Base-by-base conservation (phyloP, 2,113 vertebrate genomes). In the Vanacampus margaritifer region DNA sequence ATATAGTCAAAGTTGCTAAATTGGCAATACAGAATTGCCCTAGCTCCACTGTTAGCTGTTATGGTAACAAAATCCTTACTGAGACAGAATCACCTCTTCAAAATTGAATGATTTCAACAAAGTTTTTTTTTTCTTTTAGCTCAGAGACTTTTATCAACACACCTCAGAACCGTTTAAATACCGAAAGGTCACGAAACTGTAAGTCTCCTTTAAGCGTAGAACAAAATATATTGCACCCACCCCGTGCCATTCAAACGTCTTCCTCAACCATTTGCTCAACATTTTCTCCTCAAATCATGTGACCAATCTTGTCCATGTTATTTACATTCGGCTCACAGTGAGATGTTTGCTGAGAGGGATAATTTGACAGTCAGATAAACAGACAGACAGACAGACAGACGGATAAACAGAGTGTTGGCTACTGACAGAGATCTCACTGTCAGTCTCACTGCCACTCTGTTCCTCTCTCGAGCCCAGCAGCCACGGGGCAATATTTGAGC, bases 331-430 rank as follows among this genome's bases (percentile, higher is more conserved):
- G 70, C 78, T 80, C 78, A 79, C 79, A 73, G 84, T 54, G 85
- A 86, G 79, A 84, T 93, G 88, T 93, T 93, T 92, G 89, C 89
- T 73, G 86, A 91, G 90, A 90, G 87, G 90, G 90, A 91, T 93
- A 91, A 92, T 91, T 92, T 92, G 91, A 92, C 91, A 91, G 91
- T 89, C 89, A 89, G 89, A 93, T 92, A 92, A 92, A 92, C 91
- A 91, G 89, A 88, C 89, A 92, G 90, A 92, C 88, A 93, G 90
- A 92, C 88, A 93, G 90, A 92, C 90, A 90, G 90, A 92, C 84
- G 83, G 87, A 90, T 90, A 90, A 90, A 91, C 88, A 89, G 83
- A 88, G 84, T 82, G 82, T 84, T 89, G 83, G 87, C 87, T 79
- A 65, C 78, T 74, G 88, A 93, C 91, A 92, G 90, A 91, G 90